Conservation (phyloP, 2,113 vertebrate genomes). For the Scophthalmus maximus region DNA sequence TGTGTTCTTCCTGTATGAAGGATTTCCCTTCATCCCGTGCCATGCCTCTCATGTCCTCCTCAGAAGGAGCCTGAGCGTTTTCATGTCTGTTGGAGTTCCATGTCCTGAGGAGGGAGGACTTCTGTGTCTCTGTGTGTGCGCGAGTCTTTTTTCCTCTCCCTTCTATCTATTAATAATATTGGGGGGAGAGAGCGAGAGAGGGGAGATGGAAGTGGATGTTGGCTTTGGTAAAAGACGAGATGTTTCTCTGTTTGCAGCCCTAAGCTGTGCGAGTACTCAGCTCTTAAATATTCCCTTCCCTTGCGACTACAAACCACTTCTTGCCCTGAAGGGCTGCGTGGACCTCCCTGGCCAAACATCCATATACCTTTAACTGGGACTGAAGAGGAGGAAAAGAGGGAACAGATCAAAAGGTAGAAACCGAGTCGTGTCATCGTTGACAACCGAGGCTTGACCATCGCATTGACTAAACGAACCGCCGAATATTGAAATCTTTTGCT, state of each 20-base stretch:
- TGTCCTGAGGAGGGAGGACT: slow-evolving; percentile 82
- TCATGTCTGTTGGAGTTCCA: slow-evolving; percentile 81
- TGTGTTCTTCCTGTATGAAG: slow-evolving; percentile 76
- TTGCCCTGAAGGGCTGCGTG: slow-evolving; percentile 74
- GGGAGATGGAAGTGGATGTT: slow-evolving; percentile 65
- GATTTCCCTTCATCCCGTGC: slow-evolving; percentile 84
- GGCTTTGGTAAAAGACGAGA: slow-evolving; percentile 72
- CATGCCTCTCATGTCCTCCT: slow-evolving; percentile 83
- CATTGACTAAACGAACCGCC: not conserved
- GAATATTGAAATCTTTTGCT: not conserved
- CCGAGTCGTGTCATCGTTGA: not conserved
- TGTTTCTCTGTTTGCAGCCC: slow-evolving; percentile 75
- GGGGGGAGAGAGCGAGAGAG: slow-evolving; percentile 55
- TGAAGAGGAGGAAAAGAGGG: slow-evolving; percentile 5
- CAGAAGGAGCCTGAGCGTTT: slow-evolving; percentile 76
- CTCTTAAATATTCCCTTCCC: slow-evolving; percentile 79
- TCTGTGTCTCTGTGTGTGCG: slow-evolving; percentile 67
- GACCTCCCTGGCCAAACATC: slow-evolving; percentile 75
- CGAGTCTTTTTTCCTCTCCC: slow-evolving; percentile 67
- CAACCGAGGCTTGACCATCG: too few relatives aligned
- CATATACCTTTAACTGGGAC: slow-evolving; percentile 68
- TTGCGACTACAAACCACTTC: slow-evolving; percentile 68
- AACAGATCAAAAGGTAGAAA: slow-evolving; percentile 25
- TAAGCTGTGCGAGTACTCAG: slow-evolving; percentile 76
- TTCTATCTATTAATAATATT: slow-evolving; percentile 81